Evolutionary conservation across 2,113 vertebrate species (phyloP).

Genomic region (Serinus canaria): DNA sequence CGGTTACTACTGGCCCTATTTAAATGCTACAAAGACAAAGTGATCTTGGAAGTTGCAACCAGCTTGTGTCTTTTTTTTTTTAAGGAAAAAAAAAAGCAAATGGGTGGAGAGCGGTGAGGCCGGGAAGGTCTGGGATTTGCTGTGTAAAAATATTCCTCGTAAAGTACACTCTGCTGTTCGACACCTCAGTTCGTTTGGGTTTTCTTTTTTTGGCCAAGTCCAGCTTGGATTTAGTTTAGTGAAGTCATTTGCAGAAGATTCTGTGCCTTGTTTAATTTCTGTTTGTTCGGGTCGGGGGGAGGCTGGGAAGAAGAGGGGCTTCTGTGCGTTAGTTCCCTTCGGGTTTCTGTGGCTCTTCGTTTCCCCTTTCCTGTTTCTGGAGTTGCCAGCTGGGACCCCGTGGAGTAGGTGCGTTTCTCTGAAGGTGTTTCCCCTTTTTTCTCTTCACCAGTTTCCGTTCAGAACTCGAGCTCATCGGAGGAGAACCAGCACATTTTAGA

Average conservation of each 20-base stretch:
- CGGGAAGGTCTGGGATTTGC: conserved; percentile 79
- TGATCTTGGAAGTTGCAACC: conserved; percentile 72
- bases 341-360: conserved; percentile 55
- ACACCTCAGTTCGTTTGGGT: conserved; percentile 80
- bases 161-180: conserved; percentile 88
- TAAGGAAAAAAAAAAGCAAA: conserved; percentile 19
- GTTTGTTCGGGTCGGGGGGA: conserved; percentile 60
- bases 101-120: conserved; percentile 73
- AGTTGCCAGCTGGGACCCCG: conserved; percentile 74
- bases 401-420: conserved; percentile 13
- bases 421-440: conserved; percentile 8
- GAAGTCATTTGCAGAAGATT: conserved; percentile 94
- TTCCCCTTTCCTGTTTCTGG: conserved; percentile 53
- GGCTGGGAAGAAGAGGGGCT: conserved; percentile 56
- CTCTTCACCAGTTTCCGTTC: conserved; percentile 59
- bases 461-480: conserved; percentile 65
- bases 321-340: conserved; percentile 62
- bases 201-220: conserved; percentile 79
- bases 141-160: conserved; percentile 83
- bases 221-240: conserved; percentile 87
- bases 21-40: conserved; percentile 76
- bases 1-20: conserved; percentile 72
- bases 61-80: conserved; percentile 66
- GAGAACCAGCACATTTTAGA: conserved; percentile 79
- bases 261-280: conserved; percentile 97